Evolutionary conservation across 2,797 vertebrate genomes (phyloP).

Genomic region (Spinus olivaceus): DNA sequence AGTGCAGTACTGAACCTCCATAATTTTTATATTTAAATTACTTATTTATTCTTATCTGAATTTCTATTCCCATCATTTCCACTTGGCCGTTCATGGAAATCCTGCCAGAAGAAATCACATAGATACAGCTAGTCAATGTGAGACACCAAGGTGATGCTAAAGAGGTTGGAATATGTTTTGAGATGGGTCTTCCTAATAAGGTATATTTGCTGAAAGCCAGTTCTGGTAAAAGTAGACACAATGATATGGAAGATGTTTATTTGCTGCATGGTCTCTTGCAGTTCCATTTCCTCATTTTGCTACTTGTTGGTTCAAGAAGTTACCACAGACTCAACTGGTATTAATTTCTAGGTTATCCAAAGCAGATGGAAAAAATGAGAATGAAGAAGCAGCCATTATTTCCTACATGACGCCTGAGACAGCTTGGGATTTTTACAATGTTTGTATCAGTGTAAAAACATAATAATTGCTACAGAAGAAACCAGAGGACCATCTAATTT

Average conservation of each 20-base stretch:
- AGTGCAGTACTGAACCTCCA: neutral
- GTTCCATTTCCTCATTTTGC: neutral
- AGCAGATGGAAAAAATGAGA: conserved; percentile 48
- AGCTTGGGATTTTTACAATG: neutral
- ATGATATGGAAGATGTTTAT: neutral
- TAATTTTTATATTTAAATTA: neutral
- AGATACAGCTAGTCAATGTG: neutral
- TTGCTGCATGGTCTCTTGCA: neutral
- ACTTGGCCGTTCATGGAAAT: neutral
- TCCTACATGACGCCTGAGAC: neutral
- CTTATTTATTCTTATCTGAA: neutral
- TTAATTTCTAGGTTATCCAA: conserved; percentile 42
- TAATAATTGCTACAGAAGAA: neutral
- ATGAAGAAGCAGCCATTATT: neutral
- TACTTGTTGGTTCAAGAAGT: neutral
- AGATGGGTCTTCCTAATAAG: neutral
- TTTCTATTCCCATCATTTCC: neutral
- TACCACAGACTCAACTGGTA: conserved; percentile 22
- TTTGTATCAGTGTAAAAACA: neutral
- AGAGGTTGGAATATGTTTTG: neutral
- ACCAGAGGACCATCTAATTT: neutral
- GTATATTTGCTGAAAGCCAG: neutral
- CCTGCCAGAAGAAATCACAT: neutral
- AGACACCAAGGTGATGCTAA: neutral
- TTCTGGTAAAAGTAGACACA: neutral